Conservation (phyloP, 35 echinoderm and acorn worm genomes). For the Holothuria glaberrima region DNA sequence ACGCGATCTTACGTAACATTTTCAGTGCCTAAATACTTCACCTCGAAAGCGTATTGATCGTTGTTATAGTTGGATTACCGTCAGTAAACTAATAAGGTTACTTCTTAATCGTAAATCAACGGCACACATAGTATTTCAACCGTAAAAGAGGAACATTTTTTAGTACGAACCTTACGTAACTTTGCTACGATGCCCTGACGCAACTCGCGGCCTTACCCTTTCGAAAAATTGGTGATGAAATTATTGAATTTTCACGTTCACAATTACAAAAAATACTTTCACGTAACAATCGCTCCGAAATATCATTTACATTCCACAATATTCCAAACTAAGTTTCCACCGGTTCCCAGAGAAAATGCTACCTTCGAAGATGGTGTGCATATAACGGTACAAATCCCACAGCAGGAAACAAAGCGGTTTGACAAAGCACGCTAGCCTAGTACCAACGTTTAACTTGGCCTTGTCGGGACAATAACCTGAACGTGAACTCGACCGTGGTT, state of each 20-base stretch:
- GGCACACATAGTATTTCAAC: no score
- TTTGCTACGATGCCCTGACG: background rate
- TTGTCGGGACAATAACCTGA: slow-evolving; percentile 59
- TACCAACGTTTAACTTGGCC: slow-evolving; percentile 13
- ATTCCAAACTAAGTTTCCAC: background rate
- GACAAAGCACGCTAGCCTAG: slow-evolving; percentile 36
- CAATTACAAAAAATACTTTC: background rate
- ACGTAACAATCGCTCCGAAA: background rate
- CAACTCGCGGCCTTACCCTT: slow-evolving; percentile 30
- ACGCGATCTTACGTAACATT: slow-evolving; percentile 54
- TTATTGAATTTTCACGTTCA: background rate
- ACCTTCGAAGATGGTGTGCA: background rate
- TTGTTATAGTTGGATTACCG: slow-evolving; percentile 17
- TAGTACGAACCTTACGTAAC: slow-evolving; percentile 45
- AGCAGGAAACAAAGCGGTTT: slow-evolving; percentile 58
- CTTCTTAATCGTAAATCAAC: background rate
- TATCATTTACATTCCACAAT: background rate
- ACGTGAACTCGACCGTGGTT: slow-evolving; percentile 57
- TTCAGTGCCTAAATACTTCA: slow-evolving; percentile 27
- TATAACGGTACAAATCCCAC: slow-evolving; percentile 41
- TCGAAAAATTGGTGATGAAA: slow-evolving; percentile 11
- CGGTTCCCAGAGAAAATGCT: background rate
- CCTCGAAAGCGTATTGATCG: slow-evolving; percentile 13
- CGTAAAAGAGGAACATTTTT: background rate
- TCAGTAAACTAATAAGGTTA: slow-evolving; percentile 16